phyloP scores from a whole-genome alignment of 1,140 invertebrate genomes.

The Conus ventricosus region DNA sequence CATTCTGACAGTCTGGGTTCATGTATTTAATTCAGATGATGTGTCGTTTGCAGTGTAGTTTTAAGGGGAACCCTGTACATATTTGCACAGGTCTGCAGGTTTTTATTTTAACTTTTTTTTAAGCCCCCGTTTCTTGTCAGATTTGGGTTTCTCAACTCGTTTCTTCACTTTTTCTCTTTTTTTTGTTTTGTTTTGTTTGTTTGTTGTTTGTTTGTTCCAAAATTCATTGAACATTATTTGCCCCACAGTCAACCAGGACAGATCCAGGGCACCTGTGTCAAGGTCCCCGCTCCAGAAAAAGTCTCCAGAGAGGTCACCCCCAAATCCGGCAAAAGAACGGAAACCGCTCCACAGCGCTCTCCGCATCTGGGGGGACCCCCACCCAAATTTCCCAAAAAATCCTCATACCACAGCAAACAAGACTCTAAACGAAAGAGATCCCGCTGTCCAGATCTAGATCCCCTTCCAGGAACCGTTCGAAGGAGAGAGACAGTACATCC shows the following conservation, averaged over 20 bases:
- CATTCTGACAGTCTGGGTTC: too few species aligned
- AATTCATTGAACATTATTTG: neutral
- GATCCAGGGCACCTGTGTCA: neutral
- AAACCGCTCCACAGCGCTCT: neutral
- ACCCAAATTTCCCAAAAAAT: conserved; percentile 39
- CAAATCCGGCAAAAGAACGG: neutral
- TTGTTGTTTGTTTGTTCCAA: too few species aligned
- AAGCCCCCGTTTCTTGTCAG: too few species aligned
- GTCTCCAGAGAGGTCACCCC: conserved; percentile 7
- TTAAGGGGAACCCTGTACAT: too few species aligned
- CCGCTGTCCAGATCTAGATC: conserved; percentile 30
- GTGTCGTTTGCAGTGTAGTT: too few species aligned
- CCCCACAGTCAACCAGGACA: neutral
- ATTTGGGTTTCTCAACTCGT: too few species aligned
- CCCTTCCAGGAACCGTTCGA: conserved; percentile 32
- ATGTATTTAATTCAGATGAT: too few species aligned
- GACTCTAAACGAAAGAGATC: neutral
- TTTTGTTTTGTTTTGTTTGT: too few species aligned
- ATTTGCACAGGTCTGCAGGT: too few species aligned
- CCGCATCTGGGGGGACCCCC: neutral
- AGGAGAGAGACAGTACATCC: neutral
- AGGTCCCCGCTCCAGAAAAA: neutral
- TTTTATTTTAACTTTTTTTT: too few species aligned
- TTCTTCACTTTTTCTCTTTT: too few species aligned
- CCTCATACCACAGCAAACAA: neutral